Evolutionary conservation across 2,113 vertebrate species (phyloP), one percentile per base, ranked within the genome.

Genomic region (Lutjanus erythropterus): DNA sequence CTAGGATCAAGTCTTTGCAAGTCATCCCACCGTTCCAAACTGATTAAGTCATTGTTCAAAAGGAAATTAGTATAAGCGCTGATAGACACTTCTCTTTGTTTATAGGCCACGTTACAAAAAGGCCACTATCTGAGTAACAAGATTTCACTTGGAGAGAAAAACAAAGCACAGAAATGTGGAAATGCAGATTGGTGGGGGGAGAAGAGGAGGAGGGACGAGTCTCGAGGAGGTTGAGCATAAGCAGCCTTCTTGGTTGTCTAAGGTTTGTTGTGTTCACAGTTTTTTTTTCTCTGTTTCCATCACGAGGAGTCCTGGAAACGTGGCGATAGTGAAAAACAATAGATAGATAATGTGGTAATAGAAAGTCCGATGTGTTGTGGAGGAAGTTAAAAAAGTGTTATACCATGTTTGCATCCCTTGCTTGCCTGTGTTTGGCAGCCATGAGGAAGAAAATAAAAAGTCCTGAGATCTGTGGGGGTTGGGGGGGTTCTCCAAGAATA

Each of bases 381-480:
- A 92, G 86, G 81, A 92, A 76, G 78, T 78, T 71, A 80, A 69
- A 84, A 83, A 90, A 81, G 77, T 72, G 73, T 73, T 78, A 84
- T 78, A 81, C 89, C 79, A 58, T 59, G 82, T 93, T 91, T 91
- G 85, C 90, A 91, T 93, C 90, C 92, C 84, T 91, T 75, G 93
- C 93, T 66, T 47, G 86, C 90, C 91, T 89, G 91, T 88, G 79
- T 91, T 89, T 86, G 95, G 95, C 94, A 94, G 95, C 92, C 90
- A 90, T 84, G 89, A 93, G 83, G 80, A 91, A 88, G 82, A 90
- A 93, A 94, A 87, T 76, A 84, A 87, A 92, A 93, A 95, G 96
- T 97, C 97, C 97, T 99, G 97, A 99, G 98, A 97, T 96, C 88
- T 93, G 95, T 91, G 72, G 50, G 50, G 50, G 3, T 94, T 84